Conservation (phyloP, 92 coral and sea anemone genomes). For the Parazoanthus atlanticus region DNA sequence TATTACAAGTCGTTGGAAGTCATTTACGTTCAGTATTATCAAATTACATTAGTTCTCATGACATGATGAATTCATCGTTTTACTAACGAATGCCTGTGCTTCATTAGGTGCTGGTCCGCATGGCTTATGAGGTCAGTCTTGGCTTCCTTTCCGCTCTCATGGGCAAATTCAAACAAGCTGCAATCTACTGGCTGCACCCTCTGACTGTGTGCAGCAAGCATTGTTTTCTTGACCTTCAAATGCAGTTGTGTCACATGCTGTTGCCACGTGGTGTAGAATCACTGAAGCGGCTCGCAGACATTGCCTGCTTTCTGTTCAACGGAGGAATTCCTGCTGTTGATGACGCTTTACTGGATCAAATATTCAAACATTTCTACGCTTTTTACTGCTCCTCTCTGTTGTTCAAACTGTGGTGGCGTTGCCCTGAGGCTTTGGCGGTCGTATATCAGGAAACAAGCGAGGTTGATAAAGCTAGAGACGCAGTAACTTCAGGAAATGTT, state of each 20-base stretch:
- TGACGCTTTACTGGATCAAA: conserved; percentile 18
- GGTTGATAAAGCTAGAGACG: background rate
- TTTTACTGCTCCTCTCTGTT: conserved; percentile 59
- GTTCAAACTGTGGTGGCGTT: conserved; percentile 76
- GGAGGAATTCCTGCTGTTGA: background rate
- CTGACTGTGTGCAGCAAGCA: conserved; percentile 65
- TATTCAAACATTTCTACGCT: conserved; percentile 64
- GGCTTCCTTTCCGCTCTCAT: conserved; percentile 70
- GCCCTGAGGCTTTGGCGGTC: conserved; percentile 44
- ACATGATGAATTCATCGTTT: background rate
- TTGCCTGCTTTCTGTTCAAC: conserved; percentile 39
- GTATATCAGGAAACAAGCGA: background rate
- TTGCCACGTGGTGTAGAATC: conserved; percentile 73
- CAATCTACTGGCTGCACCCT: conserved; percentile 70
- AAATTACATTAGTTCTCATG: background rate
- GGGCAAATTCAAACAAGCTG: conserved; percentile 55
- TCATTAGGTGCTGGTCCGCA: conserved; percentile 64
- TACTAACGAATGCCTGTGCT: background rate
- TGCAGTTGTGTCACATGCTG: conserved; percentile 64
- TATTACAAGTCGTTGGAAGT: no score
- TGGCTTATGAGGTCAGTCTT: conserved; percentile 79
- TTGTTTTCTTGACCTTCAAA: conserved; percentile 60
- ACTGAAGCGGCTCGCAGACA: conserved; percentile 46
- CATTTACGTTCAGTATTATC: background rate
- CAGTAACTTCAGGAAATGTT: background rate